Evolutionary conservation across 2,888 invertebrate genomes (phyloP), one percentile per base, ranked within the genome.

Genomic region (Netelia inedita): DNA sequence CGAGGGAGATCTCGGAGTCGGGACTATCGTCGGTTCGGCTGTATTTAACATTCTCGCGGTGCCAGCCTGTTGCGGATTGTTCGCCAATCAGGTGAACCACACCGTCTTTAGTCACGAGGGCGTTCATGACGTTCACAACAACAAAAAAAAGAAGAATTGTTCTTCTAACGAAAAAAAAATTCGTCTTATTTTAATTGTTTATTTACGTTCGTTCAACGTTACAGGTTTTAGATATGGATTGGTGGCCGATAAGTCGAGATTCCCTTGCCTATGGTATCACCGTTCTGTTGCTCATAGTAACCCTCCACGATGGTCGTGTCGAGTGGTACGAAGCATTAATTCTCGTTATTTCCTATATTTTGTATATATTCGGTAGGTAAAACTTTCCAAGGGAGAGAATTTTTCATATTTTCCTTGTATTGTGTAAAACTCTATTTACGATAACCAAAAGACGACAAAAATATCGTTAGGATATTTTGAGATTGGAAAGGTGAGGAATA

Each of bases 41-140:
- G 97, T 97, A 76, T 97, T 97, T 94, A 97, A 97, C 92, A 97
- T 97, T 87, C 95, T 97, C 71, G 97, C 97, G 1, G 97, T 97
- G 11, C 97, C 97, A 16, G 97, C 97, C 16, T 97, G 97, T 91
- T 97, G 97, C 89, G 97, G 97, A 5, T 93, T 93, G 78, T 92
- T 96, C 81, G 95, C 96, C 63, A 95, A 95, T 81, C 95, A 94
- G 94, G 96, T 96, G 92, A 91, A 82, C 75, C 75, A 68, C 53
- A 63, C 53, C 66, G 68, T 68, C 53, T 35, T 53, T 23, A 23
- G 23, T 2, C 23, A 23, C 23, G 23, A 23, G 23, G 2, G 23
- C 23, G 23, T 23, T 23, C 23, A 0, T 6, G 6, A 35, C 35
- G 35, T 35, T 35, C 35, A 35, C n/a, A n/a, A 28, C 5, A 6